A percentile compares a stretch with the other conserved stretches of the same genome.
Evolutionary conservation across 1,140 invertebrate species (phyloP).

Genomic region (Melanaphis sacchari): DNA sequence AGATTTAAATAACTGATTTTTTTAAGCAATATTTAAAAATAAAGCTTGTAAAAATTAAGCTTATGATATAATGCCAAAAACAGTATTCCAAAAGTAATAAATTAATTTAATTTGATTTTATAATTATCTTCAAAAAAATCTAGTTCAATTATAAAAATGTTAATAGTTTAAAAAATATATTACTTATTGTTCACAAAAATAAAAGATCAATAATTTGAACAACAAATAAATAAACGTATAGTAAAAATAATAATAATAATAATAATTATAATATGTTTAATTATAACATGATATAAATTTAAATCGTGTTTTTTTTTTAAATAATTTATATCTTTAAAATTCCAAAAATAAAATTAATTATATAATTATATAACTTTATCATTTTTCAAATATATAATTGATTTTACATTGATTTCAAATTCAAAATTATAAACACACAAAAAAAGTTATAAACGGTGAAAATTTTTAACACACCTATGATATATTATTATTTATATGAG

Average conservation of each 20-base stretch:
- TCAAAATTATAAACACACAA: no score
- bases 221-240: not conserved
- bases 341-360: no score
- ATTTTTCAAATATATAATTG: no score
- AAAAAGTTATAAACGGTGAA: no score
- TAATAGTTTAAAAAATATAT: not conserved
- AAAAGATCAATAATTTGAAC: not conserved
- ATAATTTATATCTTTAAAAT: no score
- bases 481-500: no score
- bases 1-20: not conserved
- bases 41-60: not conserved
- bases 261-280: not conserved
- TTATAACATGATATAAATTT: not conserved
- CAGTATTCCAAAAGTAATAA: not conserved
- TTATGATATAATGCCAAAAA: not conserved
- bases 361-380: no score
- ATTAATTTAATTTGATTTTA: not conserved
- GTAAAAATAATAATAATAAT: not conserved
- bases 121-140: not conserved
- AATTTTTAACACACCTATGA: no score
- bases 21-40: not conserved
- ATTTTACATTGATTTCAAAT: no score
- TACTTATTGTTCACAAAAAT: not conserved
- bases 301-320: no score
- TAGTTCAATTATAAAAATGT: no score